Base-by-base conservation (phyloP, 2,888 invertebrate genomes). In the Caenorhabditis zanzibari region DNA sequence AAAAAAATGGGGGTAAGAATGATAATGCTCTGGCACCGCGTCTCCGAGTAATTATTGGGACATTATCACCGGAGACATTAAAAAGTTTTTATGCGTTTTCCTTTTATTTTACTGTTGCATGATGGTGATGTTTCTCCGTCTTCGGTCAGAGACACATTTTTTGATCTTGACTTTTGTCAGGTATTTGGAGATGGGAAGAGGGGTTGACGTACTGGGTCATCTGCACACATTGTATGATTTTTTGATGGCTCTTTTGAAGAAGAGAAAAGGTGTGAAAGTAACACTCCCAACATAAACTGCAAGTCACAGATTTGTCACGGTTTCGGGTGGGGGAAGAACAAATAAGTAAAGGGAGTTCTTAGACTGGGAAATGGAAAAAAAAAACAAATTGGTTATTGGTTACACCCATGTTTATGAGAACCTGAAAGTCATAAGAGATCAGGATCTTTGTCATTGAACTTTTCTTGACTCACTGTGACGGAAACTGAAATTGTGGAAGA, bases 21-120 rank as follows among this genome's bases (percentile, higher is more conserved):
- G 77, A 77, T 77, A 77, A 76, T 77, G 69, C 76, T 47, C 47
- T 19, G 75, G 38, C 41, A 68, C 75, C 24, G 26, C 10, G 66
- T 47, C 71, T 71, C 63, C 77, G 69, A 63, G 61, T 71, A 77
- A 71, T 77, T 63, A 71, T 71, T 61, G 59, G 77, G 72, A 35
- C 69, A 63, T 54, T 69, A 68, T 68, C 68, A 59, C 32, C 14
- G 61, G 61, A 71, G 63, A 59, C 77, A 77, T 77, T 77, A 77
- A 54, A 77, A 77, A 9, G 6, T 63, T 77, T 72, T 77, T 41
- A 71, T 77, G 35, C 54, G 69, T 61, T 77, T 77, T 69, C 77
- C 61, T 63, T 77, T 71, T 54, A 54, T 71, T 69, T 77, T 41
- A 68, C 68, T 47, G 69, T 77, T 77, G 77, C 77, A 52, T 77